Percentiles rank a stretch among this genome's conserved stretches.
These are phyloP conservation scores for Drosophila neotestacea DNA, from an alignment of 2,888 invertebrate genomes.

Conservation along the genomic window DNA sequence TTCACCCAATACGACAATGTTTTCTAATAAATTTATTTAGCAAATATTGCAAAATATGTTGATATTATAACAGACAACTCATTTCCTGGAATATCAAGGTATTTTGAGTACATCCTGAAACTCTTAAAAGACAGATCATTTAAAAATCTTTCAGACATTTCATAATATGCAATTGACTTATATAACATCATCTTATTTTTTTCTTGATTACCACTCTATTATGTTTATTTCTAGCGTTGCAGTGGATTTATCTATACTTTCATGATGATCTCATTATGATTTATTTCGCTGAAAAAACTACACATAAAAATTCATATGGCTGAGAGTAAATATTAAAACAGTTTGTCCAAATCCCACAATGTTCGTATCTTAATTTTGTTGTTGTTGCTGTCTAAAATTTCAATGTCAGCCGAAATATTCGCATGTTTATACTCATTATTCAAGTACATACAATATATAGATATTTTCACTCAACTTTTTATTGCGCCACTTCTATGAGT, in stretches of 20 bases:
- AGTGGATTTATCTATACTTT: neutral
- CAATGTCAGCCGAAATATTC: constrained; percentile 67
- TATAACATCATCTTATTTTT: neutral
- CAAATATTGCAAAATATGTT: no score
- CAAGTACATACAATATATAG: neutral
- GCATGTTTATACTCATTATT: constrained; percentile 30
- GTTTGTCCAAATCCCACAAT: constrained; percentile 32
- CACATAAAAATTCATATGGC: constrained; percentile 18
- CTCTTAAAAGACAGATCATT: no score
- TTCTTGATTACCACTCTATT: neutral
- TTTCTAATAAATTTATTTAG: no score
- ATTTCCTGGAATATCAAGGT: no score
- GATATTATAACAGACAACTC: no score
- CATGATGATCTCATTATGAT: constrained; percentile 29
- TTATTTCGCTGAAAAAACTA: constrained; percentile 18
- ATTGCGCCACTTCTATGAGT: constrained; percentile 37
- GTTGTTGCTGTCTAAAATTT: constrained; percentile 48
- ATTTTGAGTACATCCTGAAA: no score
- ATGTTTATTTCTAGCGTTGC: neutral
- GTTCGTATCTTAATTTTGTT: constrained; percentile 5
- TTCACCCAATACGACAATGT: no score
- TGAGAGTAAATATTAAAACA: constrained; percentile 43
- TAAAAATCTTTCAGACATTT: no score
- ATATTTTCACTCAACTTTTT: constrained; percentile 31
- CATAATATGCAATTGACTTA: no score